A percentile compares a stretch with the other conserved stretches of the same genome.
Conservation (phyloP, 2,797 vertebrate genomes). For the Hylomyscus alleni region DNA sequence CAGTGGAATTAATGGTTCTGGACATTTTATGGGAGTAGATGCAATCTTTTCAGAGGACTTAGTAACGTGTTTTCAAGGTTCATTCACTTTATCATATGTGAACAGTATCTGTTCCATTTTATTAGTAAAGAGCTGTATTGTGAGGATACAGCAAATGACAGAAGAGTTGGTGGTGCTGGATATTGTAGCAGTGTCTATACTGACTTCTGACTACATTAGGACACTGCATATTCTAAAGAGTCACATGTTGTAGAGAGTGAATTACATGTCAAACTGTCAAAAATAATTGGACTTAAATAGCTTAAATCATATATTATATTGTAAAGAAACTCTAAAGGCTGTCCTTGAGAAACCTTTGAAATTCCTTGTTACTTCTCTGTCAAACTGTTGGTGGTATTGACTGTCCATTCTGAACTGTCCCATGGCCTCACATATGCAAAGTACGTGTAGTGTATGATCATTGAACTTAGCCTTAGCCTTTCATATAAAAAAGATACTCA, state of each 20-base stretch:
- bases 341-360: not conserved
- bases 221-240: not conserved
- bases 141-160: not conserved
- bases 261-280: not conserved
- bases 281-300: constrained; percentile 1
- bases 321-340: constrained; percentile 19
- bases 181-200: not conserved
- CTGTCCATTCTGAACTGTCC: not conserved
- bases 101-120: not conserved
- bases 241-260: not conserved
- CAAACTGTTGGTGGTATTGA: not conserved
- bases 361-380: not conserved
- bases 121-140: not conserved
- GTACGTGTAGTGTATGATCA: not conserved
- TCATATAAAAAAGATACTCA: not conserved
- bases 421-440: not conserved
- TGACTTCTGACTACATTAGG: not conserved
- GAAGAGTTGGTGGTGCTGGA: not conserved
- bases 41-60: not conserved
- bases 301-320: not conserved
- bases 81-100: not conserved
- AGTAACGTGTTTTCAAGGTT: not conserved
- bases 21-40: not conserved
- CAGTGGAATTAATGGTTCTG: not conserved
- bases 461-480: not conserved